Base-by-base conservation (phyloP, 2,888 invertebrate genomes). In the Allophyes oxyacanthae region DNA sequence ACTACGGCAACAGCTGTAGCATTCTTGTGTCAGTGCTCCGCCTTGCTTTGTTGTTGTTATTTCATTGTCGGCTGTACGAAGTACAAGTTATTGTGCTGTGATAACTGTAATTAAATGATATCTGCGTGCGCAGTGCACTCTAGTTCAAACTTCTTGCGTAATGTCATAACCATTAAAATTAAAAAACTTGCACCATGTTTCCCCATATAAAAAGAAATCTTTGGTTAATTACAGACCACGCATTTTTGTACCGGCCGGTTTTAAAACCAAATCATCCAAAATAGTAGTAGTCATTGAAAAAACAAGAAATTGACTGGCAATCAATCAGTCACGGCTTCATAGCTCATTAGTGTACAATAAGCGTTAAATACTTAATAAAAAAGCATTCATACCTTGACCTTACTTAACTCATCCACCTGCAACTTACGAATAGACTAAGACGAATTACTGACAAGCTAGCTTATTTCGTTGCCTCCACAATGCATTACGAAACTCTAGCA, bases 101-200 rank as follows among this genome's bases (percentile, higher is more conserved):
- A 72, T 76, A 80, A 82, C 77, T 75, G 62, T 69, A 78, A 81
- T 80, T 75, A 74, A 63, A 48, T 42, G 51, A 58, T 64, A 75
- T 67, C 71, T 75, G 72, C 69, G 44, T 46, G 64, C 66, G 38
- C n/a, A n/a, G n/a, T 54, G 68, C 66, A n/a, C 65, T 74, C 66
- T 74, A n/a, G 63, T 68, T 60, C 55, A 64, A 61, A 54, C 64
- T 45, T 46, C 53, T 76, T 71, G 57, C 55, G 37, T 44, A 68
- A 72, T n/a, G n/a, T n/a, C 15, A 41, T 28, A 30, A 8, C 33
- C 26, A 42, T 52, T 46, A 33, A 40, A 34, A 11, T 36, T 20
- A 46, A 41, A 52, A 46, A 48, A 0, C 10, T 6, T 26, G 11
- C 20, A 7, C n/a, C 10, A 26, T 61, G 13, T 36, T 44, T 50